Evolutionary conservation across 2,888 invertebrate species (phyloP), one percentile per base, ranked within the genome.

Genomic region (Tiliacea aurago): DNA sequence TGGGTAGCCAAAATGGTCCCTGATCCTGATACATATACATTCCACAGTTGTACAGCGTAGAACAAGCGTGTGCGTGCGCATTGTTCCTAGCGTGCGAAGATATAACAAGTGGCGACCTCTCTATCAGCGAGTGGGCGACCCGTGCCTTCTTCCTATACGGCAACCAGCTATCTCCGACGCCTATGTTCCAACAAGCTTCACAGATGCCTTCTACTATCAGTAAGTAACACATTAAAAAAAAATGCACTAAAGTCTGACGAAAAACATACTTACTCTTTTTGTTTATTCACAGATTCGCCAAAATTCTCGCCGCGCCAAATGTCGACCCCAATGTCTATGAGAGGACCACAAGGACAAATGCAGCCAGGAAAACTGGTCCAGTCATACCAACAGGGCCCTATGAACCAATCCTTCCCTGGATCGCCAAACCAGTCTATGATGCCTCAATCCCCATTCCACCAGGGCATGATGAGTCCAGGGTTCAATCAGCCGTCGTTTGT

Each of bases 91-190:
- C 99, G 0, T 99, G 99, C 76, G 97, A 98, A 70, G 97, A 95
- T 62, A 81, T 91, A 6, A 84, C 89, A 5, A 89, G 92, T 70
- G 92, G 93, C 53, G 96, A 96, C 84, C 88, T 92, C 49, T 97
- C 98, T 78, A 96, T 98, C 3, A 97, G 98, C 65, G 98, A 99
- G 89, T 98, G 98, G 98, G 99, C 99, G 0, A 98, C 98, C 0
- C 97, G 98, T 86, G 99, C 99, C 0, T 99, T 99, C 94, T 98
- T 99, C 94, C 95, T 99, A 81, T 99, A 98, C 91, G 99, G 99
- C 41, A 98, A 98, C 1, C 99, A 99, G 88, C 97, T 97, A 0
- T 88, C 93, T 10, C 93, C 92, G 0, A 77, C 90, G 2, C 90
- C 91, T 0, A 74, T 90, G 63, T 92, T 90, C 81, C 92, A 93